Evolutionary conservation across 2,113 vertebrate genomes (phyloP).

Genomic region (Heptranchias perlo): DNA sequence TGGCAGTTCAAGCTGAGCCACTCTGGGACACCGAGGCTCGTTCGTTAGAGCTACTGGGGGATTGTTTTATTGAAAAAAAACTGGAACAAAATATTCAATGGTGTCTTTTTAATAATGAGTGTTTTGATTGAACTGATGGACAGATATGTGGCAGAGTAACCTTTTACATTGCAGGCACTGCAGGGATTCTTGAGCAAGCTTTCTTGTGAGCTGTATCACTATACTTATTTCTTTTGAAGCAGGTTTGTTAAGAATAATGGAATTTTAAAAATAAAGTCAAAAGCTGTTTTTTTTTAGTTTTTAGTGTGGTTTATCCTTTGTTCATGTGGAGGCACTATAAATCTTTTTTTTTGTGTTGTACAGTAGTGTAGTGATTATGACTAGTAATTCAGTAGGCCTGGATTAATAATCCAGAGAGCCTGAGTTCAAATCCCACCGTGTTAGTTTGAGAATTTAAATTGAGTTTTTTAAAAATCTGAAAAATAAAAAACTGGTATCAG

Average conservation of each 20-base stretch:
- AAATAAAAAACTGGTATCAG: not conserved
- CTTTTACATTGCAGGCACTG: conserved; percentile 20
- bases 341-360: not conserved
- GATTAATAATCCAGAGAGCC: not conserved
- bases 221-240: conserved; percentile 33
- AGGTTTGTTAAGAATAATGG: conserved; percentile 19
- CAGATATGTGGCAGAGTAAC: conserved; percentile 5
- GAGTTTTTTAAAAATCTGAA: not conserved
- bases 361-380: not conserved
- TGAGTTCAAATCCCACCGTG: not conserved
- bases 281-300: conserved; percentile 19
- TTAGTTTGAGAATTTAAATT: not conserved
- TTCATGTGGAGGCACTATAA: not conserved
- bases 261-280: conserved; percentile 32
- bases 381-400: not conserved
- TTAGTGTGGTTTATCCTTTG: conserved; percentile 6
- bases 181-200: conserved; percentile 7
- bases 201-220: conserved; percentile 19
- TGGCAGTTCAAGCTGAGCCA: not conserved
- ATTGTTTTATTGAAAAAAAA: conserved; percentile 22
- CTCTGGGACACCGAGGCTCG: not conserved
- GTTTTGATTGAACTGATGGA: conserved; percentile 25
- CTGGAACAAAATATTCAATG: conserved; percentile 32
- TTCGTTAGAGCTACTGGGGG: not conserved
- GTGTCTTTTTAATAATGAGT: conserved; percentile 19